A percentile compares a stretch with the other conserved stretches of the same genome.
These are phyloP conservation scores for Asarcornis scutulata DNA, from an alignment of 2,113 vertebrate genomes.

Conservation along the genomic window DNA sequence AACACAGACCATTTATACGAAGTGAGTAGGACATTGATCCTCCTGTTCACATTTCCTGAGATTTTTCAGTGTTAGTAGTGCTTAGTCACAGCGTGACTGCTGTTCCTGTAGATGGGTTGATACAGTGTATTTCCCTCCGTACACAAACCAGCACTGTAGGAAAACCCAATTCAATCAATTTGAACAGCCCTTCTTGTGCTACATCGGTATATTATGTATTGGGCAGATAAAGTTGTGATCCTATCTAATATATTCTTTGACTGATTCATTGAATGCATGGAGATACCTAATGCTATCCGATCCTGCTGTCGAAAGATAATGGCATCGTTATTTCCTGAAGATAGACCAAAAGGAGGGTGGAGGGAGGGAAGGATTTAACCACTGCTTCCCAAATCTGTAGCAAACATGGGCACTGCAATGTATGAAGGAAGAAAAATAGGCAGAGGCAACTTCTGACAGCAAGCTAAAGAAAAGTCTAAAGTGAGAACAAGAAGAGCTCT, in stretches of 20 bases:
- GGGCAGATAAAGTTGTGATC: constrained; percentile 57
- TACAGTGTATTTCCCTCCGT: constrained; percentile 19
- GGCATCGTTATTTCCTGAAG: constrained; percentile 33
- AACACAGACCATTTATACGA: constrained; percentile 4
- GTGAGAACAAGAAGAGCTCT: not conserved
- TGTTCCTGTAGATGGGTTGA: constrained; percentile 38
- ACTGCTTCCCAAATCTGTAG: not conserved
- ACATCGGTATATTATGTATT: constrained; percentile 13
- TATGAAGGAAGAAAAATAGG: not conserved
- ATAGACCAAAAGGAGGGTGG: not conserved
- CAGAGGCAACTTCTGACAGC: not conserved
- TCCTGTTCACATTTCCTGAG: constrained; percentile 39
- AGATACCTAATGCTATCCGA: constrained; percentile 15
- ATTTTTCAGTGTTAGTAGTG: constrained; percentile 27
- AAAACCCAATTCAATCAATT: constrained; percentile 65
- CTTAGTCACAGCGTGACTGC: constrained; percentile 36
- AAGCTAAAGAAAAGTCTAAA: not conserved
- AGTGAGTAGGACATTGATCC: constrained; percentile 41
- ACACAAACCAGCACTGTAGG: constrained; percentile 33
- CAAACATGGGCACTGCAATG: not conserved
- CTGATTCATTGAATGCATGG: constrained; percentile 35
- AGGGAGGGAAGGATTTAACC: not conserved
- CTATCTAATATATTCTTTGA: constrained; percentile 60
- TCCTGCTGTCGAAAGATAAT: constrained; percentile 31
- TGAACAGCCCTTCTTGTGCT: constrained; percentile 48